phyloP scores from a whole-genome alignment of 2,888 invertebrate genomes.

The Zonitis immaculata region DNA sequence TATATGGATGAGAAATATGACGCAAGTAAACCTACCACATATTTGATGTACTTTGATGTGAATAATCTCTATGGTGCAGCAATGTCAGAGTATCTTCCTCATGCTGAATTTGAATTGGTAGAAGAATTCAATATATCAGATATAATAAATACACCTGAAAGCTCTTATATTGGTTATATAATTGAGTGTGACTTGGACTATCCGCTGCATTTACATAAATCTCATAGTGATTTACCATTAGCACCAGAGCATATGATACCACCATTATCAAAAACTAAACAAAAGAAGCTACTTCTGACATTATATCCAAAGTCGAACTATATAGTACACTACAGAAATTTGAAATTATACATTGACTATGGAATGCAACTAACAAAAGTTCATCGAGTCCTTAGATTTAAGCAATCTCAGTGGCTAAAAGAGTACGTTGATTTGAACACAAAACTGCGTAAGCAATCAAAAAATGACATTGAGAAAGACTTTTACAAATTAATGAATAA shows the following conservation, averaged over 20 bases:
- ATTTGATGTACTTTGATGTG: conserved; percentile 35
- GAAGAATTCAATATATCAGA: neutral
- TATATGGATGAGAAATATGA: conserved; percentile 28
- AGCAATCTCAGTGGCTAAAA: conserved; percentile 24
- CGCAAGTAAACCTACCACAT: conserved; percentile 20
- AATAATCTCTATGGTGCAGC: conserved; percentile 33
- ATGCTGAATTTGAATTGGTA: conserved; percentile 27
- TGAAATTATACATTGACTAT: conserved; percentile 25
- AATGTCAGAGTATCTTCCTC: conserved; percentile 32
- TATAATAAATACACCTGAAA: neutral
- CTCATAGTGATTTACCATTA: conserved; percentile 17
- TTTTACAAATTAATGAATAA: too few relatives aligned
- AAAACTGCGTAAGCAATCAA: too few relatives aligned
- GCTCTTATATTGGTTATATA: conserved; percentile 33
- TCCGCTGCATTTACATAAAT: conserved; percentile 34
- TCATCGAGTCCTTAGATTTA: conserved; percentile 20
- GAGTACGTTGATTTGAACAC: too few relatives aligned
- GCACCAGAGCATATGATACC: conserved; percentile 1
- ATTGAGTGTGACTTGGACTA: conserved; percentile 26
- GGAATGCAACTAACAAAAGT: conserved; percentile 19
- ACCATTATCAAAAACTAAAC: too few relatives aligned
- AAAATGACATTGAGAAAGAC: too few relatives aligned
- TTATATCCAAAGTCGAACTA: too few relatives aligned
- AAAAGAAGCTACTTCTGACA: too few relatives aligned
- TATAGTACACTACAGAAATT: too few relatives aligned